Conservation (phyloP, 2,888 invertebrate genomes). For the Xylophagus ater region DNA sequence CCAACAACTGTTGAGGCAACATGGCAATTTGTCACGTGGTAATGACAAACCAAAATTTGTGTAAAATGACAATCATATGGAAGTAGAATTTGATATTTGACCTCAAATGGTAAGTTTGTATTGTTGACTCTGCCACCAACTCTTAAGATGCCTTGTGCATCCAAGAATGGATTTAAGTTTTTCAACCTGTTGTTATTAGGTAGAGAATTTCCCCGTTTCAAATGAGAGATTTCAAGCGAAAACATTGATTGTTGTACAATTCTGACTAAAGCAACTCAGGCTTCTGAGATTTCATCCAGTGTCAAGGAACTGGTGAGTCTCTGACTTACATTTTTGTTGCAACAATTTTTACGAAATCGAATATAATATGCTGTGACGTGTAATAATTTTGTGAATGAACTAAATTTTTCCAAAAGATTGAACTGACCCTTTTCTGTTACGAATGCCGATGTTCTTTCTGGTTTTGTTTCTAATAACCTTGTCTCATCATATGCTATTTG, state of each 20-base stretch:
- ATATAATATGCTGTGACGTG: neutral
- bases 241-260: neutral
- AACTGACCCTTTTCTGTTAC: no score
- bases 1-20: neutral
- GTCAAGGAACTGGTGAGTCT: neutral
- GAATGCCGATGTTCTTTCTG: neutral
- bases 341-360: neutral
- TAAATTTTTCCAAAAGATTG: slow-evolving; percentile 7
- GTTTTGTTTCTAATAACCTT: neutral
- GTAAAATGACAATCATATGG: neutral
- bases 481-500: neutral
- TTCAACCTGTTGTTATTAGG: no score
- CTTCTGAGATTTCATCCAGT: neutral
- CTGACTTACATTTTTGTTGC: neutral
- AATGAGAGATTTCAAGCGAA: no score
- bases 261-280: neutral
- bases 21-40: slow-evolving; percentile 2
- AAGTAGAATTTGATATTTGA: slow-evolving; percentile 2
- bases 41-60: neutral
- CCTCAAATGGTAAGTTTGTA: neutral
- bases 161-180: no score
- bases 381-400: slow-evolving; percentile 3
- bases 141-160: no score
- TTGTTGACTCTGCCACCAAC: neutral
- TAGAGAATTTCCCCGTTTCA: no score